phyloP scores from a whole-genome alignment of 2,113 vertebrate species.

The Muscicapa adusta region DNA sequence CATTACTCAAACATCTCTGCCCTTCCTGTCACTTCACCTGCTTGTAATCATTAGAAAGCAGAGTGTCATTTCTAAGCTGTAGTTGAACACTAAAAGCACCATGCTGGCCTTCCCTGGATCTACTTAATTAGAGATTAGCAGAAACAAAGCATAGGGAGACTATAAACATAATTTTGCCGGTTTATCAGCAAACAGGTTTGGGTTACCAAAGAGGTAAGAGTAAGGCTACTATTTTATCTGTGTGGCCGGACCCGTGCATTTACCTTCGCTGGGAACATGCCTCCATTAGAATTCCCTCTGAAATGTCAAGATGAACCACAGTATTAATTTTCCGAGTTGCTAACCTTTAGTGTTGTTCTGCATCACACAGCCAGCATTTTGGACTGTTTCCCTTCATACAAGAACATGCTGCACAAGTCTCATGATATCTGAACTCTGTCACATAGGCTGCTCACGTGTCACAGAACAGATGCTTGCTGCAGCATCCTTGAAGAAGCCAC shows the following conservation, averaged over 20 bases:
- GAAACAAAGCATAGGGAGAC: background rate
- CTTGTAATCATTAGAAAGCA: background rate
- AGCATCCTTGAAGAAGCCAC: background rate
- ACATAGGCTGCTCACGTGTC: background rate
- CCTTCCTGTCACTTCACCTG: background rate
- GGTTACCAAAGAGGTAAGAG: background rate
- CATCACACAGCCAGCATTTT: background rate
- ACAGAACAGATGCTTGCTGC: background rate
- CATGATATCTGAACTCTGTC: background rate
- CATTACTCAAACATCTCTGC: background rate
- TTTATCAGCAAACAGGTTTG: background rate
- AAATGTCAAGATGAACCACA: slow-evolving; percentile 30
- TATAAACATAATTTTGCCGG: background rate
- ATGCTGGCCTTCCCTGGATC: background rate
- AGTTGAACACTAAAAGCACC: background rate
- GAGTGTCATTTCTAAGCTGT: background rate
- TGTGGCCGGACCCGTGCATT: rapidly evolving
- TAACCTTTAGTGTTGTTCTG: slow-evolving; percentile 16
- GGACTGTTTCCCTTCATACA: background rate
- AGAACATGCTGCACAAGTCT: background rate
- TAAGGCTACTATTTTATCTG: background rate
- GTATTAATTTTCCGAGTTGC: slow-evolving; percentile 42
- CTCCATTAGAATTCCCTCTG: slow-evolving; percentile 23
- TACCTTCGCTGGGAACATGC: background rate
- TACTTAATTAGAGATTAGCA: slow-evolving; percentile 19